Evolutionary conservation across 1,140 invertebrate genomes (phyloP).

Genomic region (Zaprionus lachaisei): DNA sequence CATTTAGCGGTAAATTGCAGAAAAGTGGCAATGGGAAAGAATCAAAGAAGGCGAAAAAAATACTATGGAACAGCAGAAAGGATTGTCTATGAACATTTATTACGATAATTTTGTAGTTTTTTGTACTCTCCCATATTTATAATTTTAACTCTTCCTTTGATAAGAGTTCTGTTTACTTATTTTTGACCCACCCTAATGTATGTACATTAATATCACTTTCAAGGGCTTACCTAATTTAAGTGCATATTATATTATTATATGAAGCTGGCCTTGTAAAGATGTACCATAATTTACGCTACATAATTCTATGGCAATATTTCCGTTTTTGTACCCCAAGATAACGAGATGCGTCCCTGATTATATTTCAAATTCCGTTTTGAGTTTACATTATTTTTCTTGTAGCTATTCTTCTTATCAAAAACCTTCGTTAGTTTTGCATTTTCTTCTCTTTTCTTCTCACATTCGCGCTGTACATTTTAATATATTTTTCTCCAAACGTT

Average conservation of each 20-base stretch:
- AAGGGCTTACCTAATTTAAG: background rate
- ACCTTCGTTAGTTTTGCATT: background rate
- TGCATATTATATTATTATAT: background rate
- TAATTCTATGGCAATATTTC: background rate
- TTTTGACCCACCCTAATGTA: conserved; percentile 2
- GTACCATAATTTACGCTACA: background rate
- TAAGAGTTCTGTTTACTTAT: background rate
- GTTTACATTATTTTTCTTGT: background rate
- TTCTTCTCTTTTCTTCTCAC: conserved; percentile 11
- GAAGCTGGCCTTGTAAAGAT: background rate
- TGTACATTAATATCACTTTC: background rate
- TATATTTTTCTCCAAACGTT: conserved; percentile 39
- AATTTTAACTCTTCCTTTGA: background rate
- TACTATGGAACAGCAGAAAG: background rate
- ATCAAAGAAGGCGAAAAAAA: conserved; percentile 9
- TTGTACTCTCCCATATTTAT: background rate
- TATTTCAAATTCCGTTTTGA: background rate
- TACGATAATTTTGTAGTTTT: background rate
- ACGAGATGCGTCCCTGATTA: background rate
- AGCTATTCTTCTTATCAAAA: conserved; percentile 2
- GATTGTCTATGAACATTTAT: background rate
- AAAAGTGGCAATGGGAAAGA: conserved; percentile 24
- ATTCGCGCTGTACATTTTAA: conserved; percentile 28
- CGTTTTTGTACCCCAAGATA: background rate
- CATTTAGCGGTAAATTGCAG: conserved; percentile 63